A percentile compares a stretch with the other conserved stretches of the same genome.
Conservation (phyloP, 2,797 vertebrate genomes). For the Typhlichthys subterraneus region DNA sequence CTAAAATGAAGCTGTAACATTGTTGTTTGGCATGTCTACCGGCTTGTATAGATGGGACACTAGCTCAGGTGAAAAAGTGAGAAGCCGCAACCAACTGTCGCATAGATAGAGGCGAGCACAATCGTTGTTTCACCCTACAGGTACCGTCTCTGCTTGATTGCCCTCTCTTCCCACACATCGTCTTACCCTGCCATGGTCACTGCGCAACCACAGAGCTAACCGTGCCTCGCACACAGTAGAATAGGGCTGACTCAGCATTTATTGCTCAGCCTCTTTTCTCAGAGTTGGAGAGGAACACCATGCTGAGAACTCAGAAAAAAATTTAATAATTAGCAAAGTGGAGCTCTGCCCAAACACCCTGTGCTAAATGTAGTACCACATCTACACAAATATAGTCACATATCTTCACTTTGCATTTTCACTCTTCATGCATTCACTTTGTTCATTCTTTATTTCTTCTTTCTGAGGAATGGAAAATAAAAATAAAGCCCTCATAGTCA, state of each 20-base stretch:
- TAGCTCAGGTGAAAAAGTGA: no score
- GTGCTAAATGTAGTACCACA: slow-evolving; percentile 66
- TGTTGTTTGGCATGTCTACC: no score
- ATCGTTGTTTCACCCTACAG: no score
- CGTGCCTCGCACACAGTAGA: slow-evolving; percentile 25
- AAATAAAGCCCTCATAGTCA: background rate
- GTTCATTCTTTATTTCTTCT: slow-evolving; percentile 1
- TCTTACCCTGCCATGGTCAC: slow-evolving; percentile 40
- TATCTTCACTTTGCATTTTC: slow-evolving; percentile 21
- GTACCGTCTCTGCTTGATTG: slow-evolving; percentile 18
- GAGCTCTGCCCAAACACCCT: slow-evolving; percentile 66
- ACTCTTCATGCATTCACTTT: background rate
- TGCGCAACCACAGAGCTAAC: slow-evolving; percentile 56
- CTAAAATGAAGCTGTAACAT: no score
- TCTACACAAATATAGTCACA: slow-evolving; percentile 56
- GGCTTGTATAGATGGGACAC: no score
- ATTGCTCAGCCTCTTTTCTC: slow-evolving; percentile 57
- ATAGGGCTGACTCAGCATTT: slow-evolving; percentile 70
- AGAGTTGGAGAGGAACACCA: slow-evolving; percentile 57
- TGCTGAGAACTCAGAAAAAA: slow-evolving; percentile 70
- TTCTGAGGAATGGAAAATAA: background rate
- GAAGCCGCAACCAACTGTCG: no score
- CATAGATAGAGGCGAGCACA: no score
- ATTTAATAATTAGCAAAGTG: slow-evolving; percentile 78
- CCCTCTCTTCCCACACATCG: slow-evolving; percentile 40